Conservation (phyloP, 2,888 invertebrate genomes). For the Oscheius sp. region DNA sequence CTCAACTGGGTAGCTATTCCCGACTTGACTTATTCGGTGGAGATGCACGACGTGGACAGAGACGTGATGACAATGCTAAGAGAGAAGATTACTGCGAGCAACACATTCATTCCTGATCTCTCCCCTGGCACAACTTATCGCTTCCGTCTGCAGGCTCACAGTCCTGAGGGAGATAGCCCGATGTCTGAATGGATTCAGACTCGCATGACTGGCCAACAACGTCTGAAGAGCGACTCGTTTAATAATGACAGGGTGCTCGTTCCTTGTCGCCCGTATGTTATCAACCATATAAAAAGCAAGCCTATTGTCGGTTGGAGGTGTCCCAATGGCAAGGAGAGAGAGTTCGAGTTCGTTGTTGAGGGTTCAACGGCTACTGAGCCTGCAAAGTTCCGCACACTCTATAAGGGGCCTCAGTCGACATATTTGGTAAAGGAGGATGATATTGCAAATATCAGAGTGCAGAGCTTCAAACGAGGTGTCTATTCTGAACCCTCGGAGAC, state of each 20-base stretch:
- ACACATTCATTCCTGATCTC: slow-evolving; percentile 27
- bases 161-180: slow-evolving; percentile 28
- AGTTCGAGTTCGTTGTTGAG: slow-evolving; percentile 34
- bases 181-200: slow-evolving; percentile 31
- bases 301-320: slow-evolving; percentile 40
- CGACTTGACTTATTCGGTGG: slow-evolving; percentile 34
- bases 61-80: slow-evolving; percentile 9
- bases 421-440: slow-evolving; percentile 45
- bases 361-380: slow-evolving; percentile 32
- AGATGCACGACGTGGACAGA: slow-evolving; percentile 12
- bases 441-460: slow-evolving; percentile 48
- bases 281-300: slow-evolving; percentile 14
- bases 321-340: slow-evolving; percentile 24
- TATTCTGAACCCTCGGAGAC: slow-evolving; percentile 35
- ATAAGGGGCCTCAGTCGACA: slow-evolving; percentile 39
- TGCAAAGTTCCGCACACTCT: slow-evolving; percentile 31
- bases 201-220: slow-evolving; percentile 14
- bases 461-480: slow-evolving; percentile 27
- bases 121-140: slow-evolving; percentile 45
- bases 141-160: slow-evolving; percentile 52
- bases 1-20: slow-evolving; percentile 39
- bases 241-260: background rate
- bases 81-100: slow-evolving; percentile 1
- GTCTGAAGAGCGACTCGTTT: background rate
- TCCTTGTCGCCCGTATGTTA: slow-evolving; percentile 30